Evolutionary conservation across 2,888 invertebrate species (phyloP).

Genomic region (Hirtodrosophila cameraria): DNA sequence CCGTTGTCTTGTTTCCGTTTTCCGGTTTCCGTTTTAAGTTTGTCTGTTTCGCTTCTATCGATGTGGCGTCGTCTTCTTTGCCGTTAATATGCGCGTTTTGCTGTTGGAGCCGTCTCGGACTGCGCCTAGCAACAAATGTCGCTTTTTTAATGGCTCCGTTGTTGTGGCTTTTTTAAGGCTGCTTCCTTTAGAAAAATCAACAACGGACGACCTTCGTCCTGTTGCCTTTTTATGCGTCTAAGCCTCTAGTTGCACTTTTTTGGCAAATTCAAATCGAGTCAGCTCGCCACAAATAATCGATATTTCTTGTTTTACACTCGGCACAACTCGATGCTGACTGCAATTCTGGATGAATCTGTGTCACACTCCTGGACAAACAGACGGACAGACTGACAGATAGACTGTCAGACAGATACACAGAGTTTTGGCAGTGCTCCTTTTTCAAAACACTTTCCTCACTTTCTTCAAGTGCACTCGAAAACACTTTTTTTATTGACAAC

Average conservation of each 20-base stretch:
- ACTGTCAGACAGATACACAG: no score
- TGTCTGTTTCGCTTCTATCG: slow-evolving; percentile 73
- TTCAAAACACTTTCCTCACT: slow-evolving; percentile 32
- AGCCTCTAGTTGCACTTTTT: no score
- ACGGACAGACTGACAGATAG: no score
- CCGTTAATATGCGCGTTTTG: slow-evolving; percentile 68
- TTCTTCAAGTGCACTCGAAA: slow-evolving; percentile 17
- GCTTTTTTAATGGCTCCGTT: slow-evolving; percentile 83
- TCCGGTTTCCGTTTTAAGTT: neutral
- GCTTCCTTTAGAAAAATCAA: slow-evolving; percentile 47
- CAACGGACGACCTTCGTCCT: slow-evolving; percentile 39
- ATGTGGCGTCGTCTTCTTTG: slow-evolving; percentile 83
- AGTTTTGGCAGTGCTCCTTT: no score
- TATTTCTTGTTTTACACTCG: slow-evolving; percentile 5
- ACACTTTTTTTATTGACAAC: slow-evolving; percentile 8
- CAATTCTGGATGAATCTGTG: slow-evolving; percentile 33
- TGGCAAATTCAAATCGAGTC: neutral
- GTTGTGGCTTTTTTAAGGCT: slow-evolving; percentile 81
- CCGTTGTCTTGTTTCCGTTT: neutral
- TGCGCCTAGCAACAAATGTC: slow-evolving; percentile 78
- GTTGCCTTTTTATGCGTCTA: neutral
- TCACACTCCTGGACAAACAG: slow-evolving; percentile 18
- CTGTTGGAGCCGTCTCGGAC: slow-evolving; percentile 79
- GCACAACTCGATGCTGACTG: slow-evolving; percentile 1
- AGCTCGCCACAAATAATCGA: slow-evolving; percentile 24